These are phyloP conservation scores for Irena cyanogastra DNA, from an alignment of 2,113 vertebrate genomes.

Conservation along the genomic window DNA sequence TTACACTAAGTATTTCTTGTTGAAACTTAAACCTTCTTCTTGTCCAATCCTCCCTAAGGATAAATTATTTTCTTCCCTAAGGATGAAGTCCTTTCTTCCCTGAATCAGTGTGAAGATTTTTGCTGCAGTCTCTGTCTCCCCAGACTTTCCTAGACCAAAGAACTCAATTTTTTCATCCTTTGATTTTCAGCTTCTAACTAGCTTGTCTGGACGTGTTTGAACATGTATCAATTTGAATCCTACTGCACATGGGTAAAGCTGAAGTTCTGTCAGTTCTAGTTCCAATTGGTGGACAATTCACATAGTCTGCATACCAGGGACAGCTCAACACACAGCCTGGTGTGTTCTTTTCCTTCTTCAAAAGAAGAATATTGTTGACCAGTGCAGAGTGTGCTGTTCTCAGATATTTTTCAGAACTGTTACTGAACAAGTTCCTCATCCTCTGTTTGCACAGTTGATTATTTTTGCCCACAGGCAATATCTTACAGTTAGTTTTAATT, in stretches of 20 bases:
- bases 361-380: not conserved
- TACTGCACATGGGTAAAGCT: not conserved
- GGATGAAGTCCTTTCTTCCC: not conserved
- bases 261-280: not conserved
- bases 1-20: not conserved
- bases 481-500: not conserved
- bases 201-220: not conserved
- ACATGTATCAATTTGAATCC: not conserved
- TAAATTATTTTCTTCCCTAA: not conserved
- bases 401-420: not conserved
- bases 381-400: not conserved
- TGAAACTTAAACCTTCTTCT: not conserved
- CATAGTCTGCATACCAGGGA: not conserved
- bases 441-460: not conserved
- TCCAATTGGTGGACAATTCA: not conserved
- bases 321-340: not conserved
- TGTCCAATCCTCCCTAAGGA: not conserved
- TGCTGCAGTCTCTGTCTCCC: fast-evolving
- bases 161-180: not conserved
- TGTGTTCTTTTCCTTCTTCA: not conserved
- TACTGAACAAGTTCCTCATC: not conserved
- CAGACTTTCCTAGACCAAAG: not conserved
- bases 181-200: not conserved
- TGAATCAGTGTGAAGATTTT: not conserved
- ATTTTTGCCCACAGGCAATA: not conserved